These are phyloP conservation scores for Chaunax sp. DNA, from an alignment of 2,797 vertebrate species.

Conservation along the genomic window DNA sequence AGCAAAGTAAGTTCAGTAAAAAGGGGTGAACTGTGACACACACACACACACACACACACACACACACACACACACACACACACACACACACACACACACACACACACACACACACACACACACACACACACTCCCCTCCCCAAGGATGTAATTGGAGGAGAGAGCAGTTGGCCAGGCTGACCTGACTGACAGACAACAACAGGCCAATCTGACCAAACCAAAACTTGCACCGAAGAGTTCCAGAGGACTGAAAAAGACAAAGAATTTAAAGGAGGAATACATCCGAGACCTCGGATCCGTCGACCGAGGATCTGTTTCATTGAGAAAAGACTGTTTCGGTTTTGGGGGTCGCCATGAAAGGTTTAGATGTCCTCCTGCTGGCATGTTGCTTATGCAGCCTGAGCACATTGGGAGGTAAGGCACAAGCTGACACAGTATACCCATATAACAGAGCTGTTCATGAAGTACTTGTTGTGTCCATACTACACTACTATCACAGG, in stretches of 20 bases:
- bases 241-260: not conserved
- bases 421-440: slow-evolving; percentile 6
- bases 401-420: slow-evolving; percentile 78
- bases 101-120: too few relatives aligned
- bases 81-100: too few relatives aligned
- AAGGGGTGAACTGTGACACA: too few relatives aligned
- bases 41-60: too few relatives aligned
- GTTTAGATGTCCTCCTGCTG: slow-evolving; percentile 66
- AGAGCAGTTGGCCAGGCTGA: slow-evolving; percentile 67
- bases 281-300: slow-evolving; percentile 6
- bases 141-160: slow-evolving; percentile 76
- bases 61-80: too few relatives aligned
- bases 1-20: too few relatives aligned
- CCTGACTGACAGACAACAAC: slow-evolving; percentile 82
- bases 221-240: slow-evolving; percentile 15
- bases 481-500: not conserved
- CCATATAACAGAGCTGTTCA: not conserved
- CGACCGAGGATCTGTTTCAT: not conserved
- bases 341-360: slow-evolving; percentile 68
- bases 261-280: not conserved
- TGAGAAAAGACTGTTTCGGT: not conserved
- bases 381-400: slow-evolving; percentile 71
- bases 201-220: slow-evolving; percentile 48
- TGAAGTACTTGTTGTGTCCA: not conserved
- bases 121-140: slow-evolving; percentile 21